Conservation (phyloP, 2,113 vertebrate genomes). For the Ursus arctos region DNA sequence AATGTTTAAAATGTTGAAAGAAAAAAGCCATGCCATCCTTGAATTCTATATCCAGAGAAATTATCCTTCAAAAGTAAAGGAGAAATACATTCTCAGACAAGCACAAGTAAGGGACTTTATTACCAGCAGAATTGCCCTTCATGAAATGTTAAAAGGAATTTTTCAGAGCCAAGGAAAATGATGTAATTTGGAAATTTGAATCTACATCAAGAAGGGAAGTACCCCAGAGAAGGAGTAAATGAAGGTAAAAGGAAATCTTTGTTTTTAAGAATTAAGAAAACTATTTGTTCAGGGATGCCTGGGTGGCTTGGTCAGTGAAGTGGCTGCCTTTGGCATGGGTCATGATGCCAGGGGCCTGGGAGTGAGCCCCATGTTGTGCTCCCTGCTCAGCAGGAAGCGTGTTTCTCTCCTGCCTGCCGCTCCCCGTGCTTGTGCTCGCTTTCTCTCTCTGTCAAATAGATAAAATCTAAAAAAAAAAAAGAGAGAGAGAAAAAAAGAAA, state of each 20-base stretch:
- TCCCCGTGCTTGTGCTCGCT: too few relatives aligned
- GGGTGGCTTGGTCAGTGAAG: too few relatives aligned
- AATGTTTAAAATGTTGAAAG: neutral
- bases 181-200: neutral
- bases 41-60: neutral
- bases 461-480: too few relatives aligned
- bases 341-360: too few relatives aligned
- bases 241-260: neutral
- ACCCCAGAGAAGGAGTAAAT: neutral
- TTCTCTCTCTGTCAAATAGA: too few relatives aligned
- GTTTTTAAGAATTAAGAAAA: neutral
- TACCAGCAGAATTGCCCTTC: neutral
- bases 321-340: too few relatives aligned
- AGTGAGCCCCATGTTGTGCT: too few relatives aligned
- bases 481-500: neutral
- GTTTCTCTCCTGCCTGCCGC: too few relatives aligned
- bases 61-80: neutral
- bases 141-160: neutral
- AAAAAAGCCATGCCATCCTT: neutral
- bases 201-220: neutral
- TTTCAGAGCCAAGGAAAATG: constrained; percentile 1
- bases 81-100: constrained; percentile 16
- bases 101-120: neutral
- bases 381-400: too few relatives aligned
- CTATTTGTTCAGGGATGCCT: neutral